Evolutionary conservation across 2,113 vertebrate genomes (phyloP).

Genomic region (Alethe castanea): DNA sequence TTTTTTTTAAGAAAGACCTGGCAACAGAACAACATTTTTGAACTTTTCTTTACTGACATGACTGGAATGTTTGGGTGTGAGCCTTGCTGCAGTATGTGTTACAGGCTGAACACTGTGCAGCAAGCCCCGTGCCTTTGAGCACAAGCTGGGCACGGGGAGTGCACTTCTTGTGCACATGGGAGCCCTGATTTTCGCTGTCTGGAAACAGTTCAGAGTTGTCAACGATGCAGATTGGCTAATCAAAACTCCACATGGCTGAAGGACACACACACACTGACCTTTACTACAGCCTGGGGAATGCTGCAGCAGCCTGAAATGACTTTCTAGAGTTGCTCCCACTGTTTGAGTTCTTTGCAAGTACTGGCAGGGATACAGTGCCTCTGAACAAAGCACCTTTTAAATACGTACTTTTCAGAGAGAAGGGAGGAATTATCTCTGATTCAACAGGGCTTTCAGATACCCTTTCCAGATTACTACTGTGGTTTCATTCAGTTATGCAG

Average conservation of each 20-base stretch:
- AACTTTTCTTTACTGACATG: background rate
- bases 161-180: background rate
- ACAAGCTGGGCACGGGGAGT: background rate
- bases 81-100: background rate
- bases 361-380: background rate
- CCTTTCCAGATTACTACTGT: background rate
- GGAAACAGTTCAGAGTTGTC: background rate
- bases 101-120: background rate
- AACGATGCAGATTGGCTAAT: background rate
- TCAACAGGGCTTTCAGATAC: background rate
- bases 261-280: constrained; percentile 28
- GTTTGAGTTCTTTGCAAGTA: background rate
- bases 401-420: background rate
- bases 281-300: background rate
- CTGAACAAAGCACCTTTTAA: constrained; percentile 2
- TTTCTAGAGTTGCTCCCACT: background rate
- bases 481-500: background rate
- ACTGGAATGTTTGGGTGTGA: background rate
- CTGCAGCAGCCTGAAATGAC: background rate
- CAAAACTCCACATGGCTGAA: background rate
- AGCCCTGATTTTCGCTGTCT: background rate
- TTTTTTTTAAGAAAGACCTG: background rate
- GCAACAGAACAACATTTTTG: background rate
- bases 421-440: background rate
- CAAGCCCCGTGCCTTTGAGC: background rate